Evolutionary conservation across 2,113 vertebrate genomes (phyloP), one percentile per base, ranked within the genome.

Genomic region (Empidonax alnorum): DNA sequence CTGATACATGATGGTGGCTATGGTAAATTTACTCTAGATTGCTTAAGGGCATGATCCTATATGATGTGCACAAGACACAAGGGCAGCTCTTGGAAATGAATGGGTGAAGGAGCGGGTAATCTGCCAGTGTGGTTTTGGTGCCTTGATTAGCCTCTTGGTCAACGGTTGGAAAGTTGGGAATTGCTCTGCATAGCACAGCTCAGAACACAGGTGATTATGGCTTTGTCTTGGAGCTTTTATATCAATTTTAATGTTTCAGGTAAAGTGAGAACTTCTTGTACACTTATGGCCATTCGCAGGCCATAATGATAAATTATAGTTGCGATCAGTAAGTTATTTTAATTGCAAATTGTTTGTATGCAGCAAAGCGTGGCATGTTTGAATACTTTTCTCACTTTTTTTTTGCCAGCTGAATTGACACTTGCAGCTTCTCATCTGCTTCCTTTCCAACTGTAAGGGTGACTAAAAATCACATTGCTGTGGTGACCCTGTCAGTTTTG

Each of bases 21-120:
- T 97, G 97, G 97, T 97, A 98, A 97, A 98, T 97, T 98, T 97
- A 96, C 96, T 97, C 95, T 89, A 95, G 93, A 95, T 97, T 96
- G 95, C 97, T 97, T 92, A 95, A 97, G 93, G 97, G 97, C 96
- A 97, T 7, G 13, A 89, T 95, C 91, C 84, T 97, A 20, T 96
- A 55, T 78, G 80, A 75, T 95, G 83, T 95, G 84, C 96, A 75
- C 77, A 78, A 73, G 79, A 81, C 49, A 46, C 7, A 71, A 94
- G 89, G 59, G n/a, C 47, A 41, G 2, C 61, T 77, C 69, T 68
- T 95, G 68, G 24, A 59, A 73, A 78, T 56, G 89, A 55, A 85
- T 63, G 91, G 94, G 74, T 96, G 90, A 97, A 67, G 63, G 78
- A 96, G 61, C 52, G 80, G 65, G 68, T 74, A 90, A 93, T 96